phyloP scores from a whole-genome alignment of 2,888 invertebrate genomes.

The Synanthedon tipuliformis region DNA sequence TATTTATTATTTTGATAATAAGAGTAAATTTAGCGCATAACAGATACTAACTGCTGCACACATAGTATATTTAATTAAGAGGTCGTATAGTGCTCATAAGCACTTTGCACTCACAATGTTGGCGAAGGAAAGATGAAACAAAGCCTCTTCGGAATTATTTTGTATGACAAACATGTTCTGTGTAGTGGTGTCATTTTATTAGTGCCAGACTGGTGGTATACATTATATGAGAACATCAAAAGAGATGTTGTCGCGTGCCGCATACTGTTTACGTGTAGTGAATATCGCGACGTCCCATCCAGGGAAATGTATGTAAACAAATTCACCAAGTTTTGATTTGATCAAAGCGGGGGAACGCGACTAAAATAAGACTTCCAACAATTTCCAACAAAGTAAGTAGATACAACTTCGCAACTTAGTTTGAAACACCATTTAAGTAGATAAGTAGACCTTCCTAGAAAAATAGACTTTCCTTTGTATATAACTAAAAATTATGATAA shows the following conservation, averaged over 20 bases:
- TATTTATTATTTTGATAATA: no score
- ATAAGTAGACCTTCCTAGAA: no score
- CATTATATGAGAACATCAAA: constrained; percentile 45
- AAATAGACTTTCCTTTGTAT: no score
- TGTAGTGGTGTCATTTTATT: constrained; percentile 48
- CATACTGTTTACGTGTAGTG: constrained; percentile 53
- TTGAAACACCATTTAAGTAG: no score
- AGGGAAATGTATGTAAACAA: constrained; percentile 55
- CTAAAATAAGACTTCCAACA: constrained; percentile 27
- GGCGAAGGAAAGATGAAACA: neutral
- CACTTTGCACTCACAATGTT: no score
- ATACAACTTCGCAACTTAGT: neutral
- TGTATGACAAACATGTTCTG: constrained; percentile 48
- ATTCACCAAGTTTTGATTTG: constrained; percentile 63
- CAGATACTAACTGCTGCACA: no score
- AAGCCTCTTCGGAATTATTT: neutral
- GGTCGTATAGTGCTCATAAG: no score
- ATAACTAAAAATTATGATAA: no score
- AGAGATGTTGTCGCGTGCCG: constrained; percentile 44
- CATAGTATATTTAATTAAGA: no score
- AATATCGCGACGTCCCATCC: constrained; percentile 38
- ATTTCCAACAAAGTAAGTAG: neutral
- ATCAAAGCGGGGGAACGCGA: constrained; percentile 45
- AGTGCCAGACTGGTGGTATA: constrained; percentile 23
- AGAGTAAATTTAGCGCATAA: no score